These are phyloP conservation scores for Halictus rubicundus DNA, from an alignment of 1,140 invertebrate genomes.

Conservation along the genomic window DNA sequence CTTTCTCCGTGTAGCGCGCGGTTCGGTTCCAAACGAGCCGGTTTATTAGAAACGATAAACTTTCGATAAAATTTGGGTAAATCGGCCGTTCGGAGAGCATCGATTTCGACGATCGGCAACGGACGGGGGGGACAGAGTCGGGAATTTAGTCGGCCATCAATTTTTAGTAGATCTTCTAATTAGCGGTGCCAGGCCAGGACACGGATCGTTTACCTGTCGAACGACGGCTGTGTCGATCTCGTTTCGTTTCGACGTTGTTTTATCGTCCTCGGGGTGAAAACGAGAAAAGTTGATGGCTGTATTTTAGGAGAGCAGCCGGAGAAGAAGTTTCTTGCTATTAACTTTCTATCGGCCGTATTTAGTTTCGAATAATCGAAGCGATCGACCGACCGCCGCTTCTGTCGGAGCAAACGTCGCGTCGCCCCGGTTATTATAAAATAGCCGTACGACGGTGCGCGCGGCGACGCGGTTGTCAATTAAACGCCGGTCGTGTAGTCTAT, in stretches of 20 bases:
- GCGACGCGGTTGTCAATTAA: slow-evolving; percentile 16
- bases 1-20: not conserved
- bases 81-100: not conserved
- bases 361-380: no score
- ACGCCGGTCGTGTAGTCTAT: slow-evolving; percentile 35
- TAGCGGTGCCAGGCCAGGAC: not conserved
- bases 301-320: no score
- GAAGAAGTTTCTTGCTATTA: no score
- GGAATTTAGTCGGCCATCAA: not conserved
- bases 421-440: not conserved
- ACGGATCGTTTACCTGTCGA: not conserved
- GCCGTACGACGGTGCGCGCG: no score
- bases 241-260: not conserved
- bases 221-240: not conserved
- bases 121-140: not conserved
- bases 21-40: not conserved
- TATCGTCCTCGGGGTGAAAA: no score
- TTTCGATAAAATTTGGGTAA: not conserved
- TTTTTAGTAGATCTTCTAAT: not conserved
- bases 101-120: not conserved
- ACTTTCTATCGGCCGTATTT: no score
- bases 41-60: not conserved
- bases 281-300: no score
- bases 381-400: not conserved
- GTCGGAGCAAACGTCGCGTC: not conserved